These are phyloP conservation scores for Nephrotoma appendiculata DNA, from an alignment of 2,888 invertebrate species.

Conservation along the genomic window DNA sequence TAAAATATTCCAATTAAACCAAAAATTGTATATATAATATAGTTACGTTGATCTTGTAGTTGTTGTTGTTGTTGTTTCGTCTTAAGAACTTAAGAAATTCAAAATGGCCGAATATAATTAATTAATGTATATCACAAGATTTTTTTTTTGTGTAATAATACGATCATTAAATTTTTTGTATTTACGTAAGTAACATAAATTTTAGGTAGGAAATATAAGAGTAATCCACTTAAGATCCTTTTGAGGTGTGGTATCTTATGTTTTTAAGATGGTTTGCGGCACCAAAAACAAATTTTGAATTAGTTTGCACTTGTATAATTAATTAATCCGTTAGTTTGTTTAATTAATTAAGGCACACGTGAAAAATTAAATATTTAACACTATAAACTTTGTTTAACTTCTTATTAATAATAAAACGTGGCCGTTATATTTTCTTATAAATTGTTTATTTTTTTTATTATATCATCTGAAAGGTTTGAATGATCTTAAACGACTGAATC, in stretches of 20 bases:
- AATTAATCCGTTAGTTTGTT: not conserved
- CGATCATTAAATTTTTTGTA: not conserved
- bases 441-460: not conserved
- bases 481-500: not conserved
- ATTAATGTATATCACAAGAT: not conserved
- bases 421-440: not conserved
- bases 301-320: not conserved
- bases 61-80: not conserved
- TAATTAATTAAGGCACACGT: not conserved
- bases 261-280: not conserved
- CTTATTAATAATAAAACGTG: not conserved
- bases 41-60: not conserved
- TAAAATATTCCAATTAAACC: not conserved
- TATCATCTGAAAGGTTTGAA: not conserved
- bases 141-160: not conserved
- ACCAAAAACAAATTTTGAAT: not conserved
- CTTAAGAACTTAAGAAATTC: not conserved
- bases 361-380: not conserved
- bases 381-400: not conserved
- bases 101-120: not conserved
- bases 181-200: not conserved
- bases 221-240: not conserved
- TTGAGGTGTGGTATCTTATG: not conserved
- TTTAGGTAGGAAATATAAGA: not conserved
- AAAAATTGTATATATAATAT: not conserved